Percentiles rank a stretch among this genome's conserved stretches.
phyloP scores from a whole-genome alignment of 1,140 invertebrate genomes.

The Panonychus citri region DNA sequence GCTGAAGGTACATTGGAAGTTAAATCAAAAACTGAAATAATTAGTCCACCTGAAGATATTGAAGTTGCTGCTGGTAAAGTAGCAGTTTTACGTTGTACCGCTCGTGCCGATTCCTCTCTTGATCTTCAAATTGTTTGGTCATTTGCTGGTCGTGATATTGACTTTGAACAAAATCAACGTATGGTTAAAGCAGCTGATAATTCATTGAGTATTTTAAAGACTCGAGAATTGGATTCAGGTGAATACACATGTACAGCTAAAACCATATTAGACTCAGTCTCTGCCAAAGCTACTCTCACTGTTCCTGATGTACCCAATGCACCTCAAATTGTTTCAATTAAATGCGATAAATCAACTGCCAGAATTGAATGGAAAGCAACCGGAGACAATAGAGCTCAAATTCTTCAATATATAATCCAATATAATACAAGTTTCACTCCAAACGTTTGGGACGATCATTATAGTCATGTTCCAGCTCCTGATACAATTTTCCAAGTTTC shows the following conservation, averaged over 20 bases:
- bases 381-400: conserved; percentile 81
- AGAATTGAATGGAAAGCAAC: conserved; percentile 57
- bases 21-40: conserved; percentile 59
- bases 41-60: conserved; percentile 61
- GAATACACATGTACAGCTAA: conserved; percentile 83
- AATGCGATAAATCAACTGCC: conserved; percentile 43
- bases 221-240: conserved; percentile 77
- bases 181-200: conserved; percentile 38
- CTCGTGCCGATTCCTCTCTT: conserved; percentile 54
- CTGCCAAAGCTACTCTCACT: conserved; percentile 57
- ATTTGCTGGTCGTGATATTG: conserved; percentile 55
- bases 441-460: conserved; percentile 61
- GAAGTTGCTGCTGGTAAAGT: conserved; percentile 64
- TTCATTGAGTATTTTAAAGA: conserved; percentile 78
- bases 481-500: conserved; percentile 46
- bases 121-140: conserved; percentile 63
- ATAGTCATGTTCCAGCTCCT: conserved; percentile 47
- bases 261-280: conserved; percentile 61
- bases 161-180: conserved; percentile 59
- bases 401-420: conserved; percentile 71
- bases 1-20: conserved; percentile 52
- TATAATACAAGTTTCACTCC: conserved; percentile 84
- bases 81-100: conserved; percentile 81
- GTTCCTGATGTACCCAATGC: conserved; percentile 89
- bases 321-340: conserved; percentile 39